Evolutionary conservation across 2,888 invertebrate genomes (phyloP), one percentile per base, ranked within the genome.

Genomic region (Vanessa cardui): DNA sequence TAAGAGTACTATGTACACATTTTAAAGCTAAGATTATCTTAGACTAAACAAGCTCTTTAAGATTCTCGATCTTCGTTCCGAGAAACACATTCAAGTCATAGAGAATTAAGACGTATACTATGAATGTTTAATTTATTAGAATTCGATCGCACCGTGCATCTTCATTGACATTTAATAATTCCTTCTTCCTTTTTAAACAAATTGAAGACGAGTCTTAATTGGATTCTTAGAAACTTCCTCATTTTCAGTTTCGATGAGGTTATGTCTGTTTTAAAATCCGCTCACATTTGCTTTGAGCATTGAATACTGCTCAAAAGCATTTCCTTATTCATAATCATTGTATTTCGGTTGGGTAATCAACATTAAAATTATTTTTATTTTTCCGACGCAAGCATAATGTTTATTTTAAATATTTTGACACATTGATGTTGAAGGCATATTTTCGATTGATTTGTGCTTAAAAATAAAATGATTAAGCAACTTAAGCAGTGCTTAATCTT

Each of bases 211-310:
- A 66, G 44, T 50, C 7, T 65, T 18, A 60, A 49, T 60, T 33
- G 50, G 16, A 58, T 66, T 16, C 60, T 44, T 47, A 64, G 44
- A 46, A 39, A 61, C 63, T 66, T 70, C 70, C 70, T 66, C 18
- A 66, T 50, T 49, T 61, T 47, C 21, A 45, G 46, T 52, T 26
- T 60, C 44, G 12, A 33, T 60, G 60, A 60, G 65, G 60, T 65
- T 56, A 49, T 26, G n/a, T 58, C 6, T 61, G 26, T 31, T 70
- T 66, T 44, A 58, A 58, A 66, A 63, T 64, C 31, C 47, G 50
- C 66, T 62, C 69, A 52, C 62, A 66, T 59, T 58, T 62, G 31
- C 21, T 52, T 50, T 62, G 52, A 65, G 44, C 68, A 46, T 69
- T 31, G 58, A 64, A 61, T 61, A 68, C 9, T 16, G 21, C 33